Base-by-base conservation (phyloP, 2,888 invertebrate species). In the Trichopoda pennipes region DNA sequence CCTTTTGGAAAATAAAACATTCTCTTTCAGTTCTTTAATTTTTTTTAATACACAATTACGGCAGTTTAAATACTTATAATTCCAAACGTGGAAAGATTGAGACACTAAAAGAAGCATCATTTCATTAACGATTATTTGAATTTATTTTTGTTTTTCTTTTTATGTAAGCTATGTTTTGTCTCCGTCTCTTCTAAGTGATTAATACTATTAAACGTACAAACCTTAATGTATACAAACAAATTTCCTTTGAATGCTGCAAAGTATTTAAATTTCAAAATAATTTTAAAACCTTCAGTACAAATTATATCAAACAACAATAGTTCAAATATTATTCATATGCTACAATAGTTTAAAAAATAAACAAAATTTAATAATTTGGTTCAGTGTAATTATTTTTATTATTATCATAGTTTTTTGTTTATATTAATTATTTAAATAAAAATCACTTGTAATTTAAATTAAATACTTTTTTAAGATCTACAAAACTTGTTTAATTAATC, bases 281-380 rank as follows among this genome's bases (percentile, higher is more conserved):
- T 61, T 70, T 66, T 42, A 55, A 60, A 58, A 64, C 16, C 38
- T 8, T 51, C 60, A 82, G 81, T 82, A 82, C 81, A 82, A 79
- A 82, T 55, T 55, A 70, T 55, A 60, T 44, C 19, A 66, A 64
- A 74, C 19, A 68, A 79, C 60, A 79, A 72, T 68, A 75, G 75
- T 82, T 82, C 78, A 79, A 82, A 82, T 79, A 75, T 70, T 60
- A 53, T 28, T 53, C 44, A 70, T 44, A 69, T 69, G 60, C 38
- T 44, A 70, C 81, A 77, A 80, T 81, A 77, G 81, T 61, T 75
- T 49, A 63, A 72, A 44, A 47, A 44, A 47, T 49, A n/a, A 47
- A 60, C 4, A 49, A 70, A 69, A 47, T 28, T 32, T 51, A 60
- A 77, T 49, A 64, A 69, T 81, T 81, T 82, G 78, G 75, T 82